Evolutionary conservation across 1,140 invertebrate species (phyloP).

Genomic region (Radopholus similis): DNA sequence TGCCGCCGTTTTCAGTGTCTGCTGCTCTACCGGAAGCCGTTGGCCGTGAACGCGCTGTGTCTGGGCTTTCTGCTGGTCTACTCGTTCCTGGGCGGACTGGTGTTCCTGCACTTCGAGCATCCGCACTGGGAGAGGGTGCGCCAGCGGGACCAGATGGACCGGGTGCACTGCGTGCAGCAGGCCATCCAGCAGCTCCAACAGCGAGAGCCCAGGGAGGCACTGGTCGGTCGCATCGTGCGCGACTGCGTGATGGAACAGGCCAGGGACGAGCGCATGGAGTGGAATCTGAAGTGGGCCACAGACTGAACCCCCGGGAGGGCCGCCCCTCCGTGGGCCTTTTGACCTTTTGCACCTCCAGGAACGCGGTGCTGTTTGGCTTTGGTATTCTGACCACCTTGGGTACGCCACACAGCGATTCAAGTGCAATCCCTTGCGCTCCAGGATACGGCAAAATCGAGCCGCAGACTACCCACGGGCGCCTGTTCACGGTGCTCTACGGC

Average conservation of each 20-base stretch:
- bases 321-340: conserved; percentile 21
- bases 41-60: conserved; percentile 45
- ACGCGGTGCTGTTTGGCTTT: conserved; percentile 52
- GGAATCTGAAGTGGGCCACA: conserved; percentile 27
- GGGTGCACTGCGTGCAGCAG: conserved; percentile 36
- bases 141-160: conserved; percentile 31
- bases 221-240: conserved; percentile 24
- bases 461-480: conserved; percentile 40
- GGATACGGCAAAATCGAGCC: conserved; percentile 56
- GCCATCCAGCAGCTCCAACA: conserved; percentile 11
- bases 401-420: conserved; percentile 3
- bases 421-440: conserved; percentile 4
- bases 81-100: conserved; percentile 44
- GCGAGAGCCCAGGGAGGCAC: not conserved
- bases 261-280: conserved; percentile 35
- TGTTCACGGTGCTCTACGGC: conserved; percentile 55
- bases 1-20: conserved; percentile 30
- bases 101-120: conserved; percentile 51
- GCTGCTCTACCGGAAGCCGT: conserved; percentile 40
- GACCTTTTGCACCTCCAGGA: conserved; percentile 24
- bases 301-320: not conserved
- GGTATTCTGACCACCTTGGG: conserved; percentile 54
- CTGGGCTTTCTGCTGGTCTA: conserved; percentile 46
- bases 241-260: conserved; percentile 26
- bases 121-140: conserved; percentile 25